Evolutionary conservation across 2,888 invertebrate species (phyloP).

Genomic region (Syritta pipiens): DNA sequence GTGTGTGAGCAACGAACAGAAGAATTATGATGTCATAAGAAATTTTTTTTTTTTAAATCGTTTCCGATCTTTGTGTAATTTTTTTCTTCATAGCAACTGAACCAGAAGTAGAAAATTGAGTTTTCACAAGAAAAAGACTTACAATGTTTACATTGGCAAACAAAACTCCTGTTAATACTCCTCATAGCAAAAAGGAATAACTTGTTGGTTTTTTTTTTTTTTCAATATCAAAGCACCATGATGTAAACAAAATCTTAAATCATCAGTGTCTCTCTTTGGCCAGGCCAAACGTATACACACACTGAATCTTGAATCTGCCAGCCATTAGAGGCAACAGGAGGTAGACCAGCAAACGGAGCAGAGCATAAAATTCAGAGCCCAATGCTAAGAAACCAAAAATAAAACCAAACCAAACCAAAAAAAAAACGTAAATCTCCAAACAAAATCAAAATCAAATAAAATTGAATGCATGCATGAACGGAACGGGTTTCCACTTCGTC

Average conservation of each 20-base stretch:
- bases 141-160: too few relatives aligned
- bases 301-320: conserved; percentile 7
- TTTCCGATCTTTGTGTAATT: conserved; percentile 5
- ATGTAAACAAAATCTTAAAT: conserved; percentile 55
- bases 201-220: background rate
- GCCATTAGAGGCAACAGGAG: background rate
- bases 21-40: conserved; percentile 15
- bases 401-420: conserved; percentile 2
- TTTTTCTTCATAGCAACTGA: too few relatives aligned
- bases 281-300: conserved; percentile 20
- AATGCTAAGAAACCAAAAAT: conserved; percentile 14
- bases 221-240: conserved; percentile 31
- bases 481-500: conserved; percentile 23
- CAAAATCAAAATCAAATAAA: conserved; percentile 56
- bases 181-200: too few relatives aligned
- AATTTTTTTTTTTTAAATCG: conserved; percentile 12
- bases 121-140: too few relatives aligned
- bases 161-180: too few relatives aligned
- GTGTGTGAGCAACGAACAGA: conserved; percentile 21
- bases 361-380: conserved; percentile 32
- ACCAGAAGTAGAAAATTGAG: too few relatives aligned
- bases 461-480: conserved; percentile 54
- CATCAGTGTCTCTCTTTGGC: conserved; percentile 42
- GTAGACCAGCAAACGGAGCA: conserved; percentile 4
- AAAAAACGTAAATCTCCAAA: conserved; percentile 43